phyloP scores from a whole-genome alignment of 2,888 invertebrate genomes.

The Esperia sulphurella region DNA sequence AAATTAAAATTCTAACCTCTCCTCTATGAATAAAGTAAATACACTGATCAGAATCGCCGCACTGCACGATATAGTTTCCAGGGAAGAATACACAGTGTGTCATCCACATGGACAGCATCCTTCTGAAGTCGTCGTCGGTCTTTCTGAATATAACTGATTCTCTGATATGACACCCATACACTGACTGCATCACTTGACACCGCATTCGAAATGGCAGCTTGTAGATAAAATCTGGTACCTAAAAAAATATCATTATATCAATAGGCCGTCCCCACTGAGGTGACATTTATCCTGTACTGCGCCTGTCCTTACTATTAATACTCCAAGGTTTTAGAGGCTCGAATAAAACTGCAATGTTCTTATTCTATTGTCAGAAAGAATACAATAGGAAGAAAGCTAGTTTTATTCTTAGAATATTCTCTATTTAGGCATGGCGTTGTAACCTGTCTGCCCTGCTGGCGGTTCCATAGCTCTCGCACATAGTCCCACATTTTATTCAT shows the following conservation, averaged over 20 bases:
- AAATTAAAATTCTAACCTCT: slow-evolving; percentile 49
- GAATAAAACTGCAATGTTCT: no score
- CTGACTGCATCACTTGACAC: slow-evolving; percentile 69
- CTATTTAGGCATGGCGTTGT: no score
- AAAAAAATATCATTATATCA: neutral
- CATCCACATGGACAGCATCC: slow-evolving; percentile 72
- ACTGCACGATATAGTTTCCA: slow-evolving; percentile 77
- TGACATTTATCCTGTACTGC: no score
- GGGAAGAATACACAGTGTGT: slow-evolving; percentile 75
- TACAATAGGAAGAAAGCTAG: no score
- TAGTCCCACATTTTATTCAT: slow-evolving; percentile 77
- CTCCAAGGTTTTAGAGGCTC: no score
- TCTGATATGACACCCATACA: slow-evolving; percentile 70
- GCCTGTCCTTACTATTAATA: neutral
- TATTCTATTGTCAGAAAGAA: no score
- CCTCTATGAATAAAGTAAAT: slow-evolving; percentile 79
- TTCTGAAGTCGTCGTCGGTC: slow-evolving; percentile 65
- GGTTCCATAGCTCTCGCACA: slow-evolving; percentile 71
- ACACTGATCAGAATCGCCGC: slow-evolving; percentile 75
- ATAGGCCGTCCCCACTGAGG: no score
- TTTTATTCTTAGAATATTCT: no score
- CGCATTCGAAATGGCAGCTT: slow-evolving; percentile 63
- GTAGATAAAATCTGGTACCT: slow-evolving; percentile 62
- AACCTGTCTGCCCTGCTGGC: slow-evolving; percentile 74
- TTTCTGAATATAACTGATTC: slow-evolving; percentile 73